phyloP scores from a whole-genome alignment of 2,888 invertebrate species.

The Nomada hirtipes region DNA sequence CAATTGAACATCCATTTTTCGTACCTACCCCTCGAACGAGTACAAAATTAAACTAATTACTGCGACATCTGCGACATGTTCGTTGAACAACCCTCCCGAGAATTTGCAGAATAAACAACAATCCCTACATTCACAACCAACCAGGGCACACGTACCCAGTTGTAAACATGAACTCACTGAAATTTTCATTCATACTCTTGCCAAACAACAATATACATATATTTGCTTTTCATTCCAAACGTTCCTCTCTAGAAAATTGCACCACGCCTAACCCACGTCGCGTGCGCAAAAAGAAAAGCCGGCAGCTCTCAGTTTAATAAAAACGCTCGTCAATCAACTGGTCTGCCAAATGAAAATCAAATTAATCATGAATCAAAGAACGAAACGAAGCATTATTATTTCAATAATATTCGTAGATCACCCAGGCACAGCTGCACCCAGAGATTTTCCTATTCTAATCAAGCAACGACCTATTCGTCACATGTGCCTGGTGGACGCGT shows the following conservation, averaged over 20 bases:
- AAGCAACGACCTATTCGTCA: slow-evolving; percentile 48
- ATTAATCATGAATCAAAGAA: no score
- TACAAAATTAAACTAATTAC: no score
- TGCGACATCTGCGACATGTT: no score
- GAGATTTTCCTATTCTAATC: slow-evolving; percentile 27
- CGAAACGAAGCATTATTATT: neutral
- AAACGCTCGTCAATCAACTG: no score
- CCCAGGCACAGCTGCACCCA: neutral
- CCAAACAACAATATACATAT: neutral
- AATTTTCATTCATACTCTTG: slow-evolving; percentile 16
- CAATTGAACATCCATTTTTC: no score
- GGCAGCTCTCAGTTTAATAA: no score
- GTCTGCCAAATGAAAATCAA: no score
- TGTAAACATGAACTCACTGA: neutral
- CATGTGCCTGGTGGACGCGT: slow-evolving; percentile 30
- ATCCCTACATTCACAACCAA: neutral
- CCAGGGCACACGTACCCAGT: neutral
- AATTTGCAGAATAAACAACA: neutral
- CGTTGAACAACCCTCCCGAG: neutral
- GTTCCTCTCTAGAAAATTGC: neutral
- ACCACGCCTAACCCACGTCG: no score
- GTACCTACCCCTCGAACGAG: no score
- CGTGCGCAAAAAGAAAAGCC: no score
- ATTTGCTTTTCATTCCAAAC: neutral
- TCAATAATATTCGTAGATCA: neutral